Conservation (phyloP, 2,797 vertebrate genomes). For the Garrulus glandarius region DNA sequence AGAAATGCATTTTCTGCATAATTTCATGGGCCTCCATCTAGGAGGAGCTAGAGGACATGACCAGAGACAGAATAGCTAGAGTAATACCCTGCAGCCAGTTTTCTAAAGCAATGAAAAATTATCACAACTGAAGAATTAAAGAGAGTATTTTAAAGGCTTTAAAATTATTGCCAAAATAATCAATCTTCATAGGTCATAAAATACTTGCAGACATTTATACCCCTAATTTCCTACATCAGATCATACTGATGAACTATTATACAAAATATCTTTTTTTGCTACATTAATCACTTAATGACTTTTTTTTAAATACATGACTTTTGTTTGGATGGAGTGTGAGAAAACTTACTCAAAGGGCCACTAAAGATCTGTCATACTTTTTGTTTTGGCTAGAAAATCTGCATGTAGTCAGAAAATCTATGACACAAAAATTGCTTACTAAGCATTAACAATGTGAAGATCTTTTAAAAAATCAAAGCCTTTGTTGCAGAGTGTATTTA, state of each 20-base stretch:
- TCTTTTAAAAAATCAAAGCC: not conserved
- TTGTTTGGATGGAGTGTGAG: not conserved
- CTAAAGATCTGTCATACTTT: not conserved
- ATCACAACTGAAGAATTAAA: not conserved
- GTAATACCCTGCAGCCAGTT: not conserved
- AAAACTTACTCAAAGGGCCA: not conserved
- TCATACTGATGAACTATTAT: not conserved
- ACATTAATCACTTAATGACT: not conserved
- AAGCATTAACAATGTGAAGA: not conserved
- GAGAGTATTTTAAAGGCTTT: not conserved
- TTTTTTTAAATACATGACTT: not conserved
- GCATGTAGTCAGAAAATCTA: not conserved
- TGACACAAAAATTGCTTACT: not conserved
- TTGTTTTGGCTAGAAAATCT: not conserved
- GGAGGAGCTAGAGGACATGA: not conserved
- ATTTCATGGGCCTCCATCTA: not conserved
- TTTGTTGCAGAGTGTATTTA: not conserved
- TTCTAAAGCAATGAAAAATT: not conserved
- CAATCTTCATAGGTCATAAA: not conserved
- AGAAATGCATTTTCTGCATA: not conserved
- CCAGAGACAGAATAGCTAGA: not conserved
- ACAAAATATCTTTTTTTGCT: not conserved
- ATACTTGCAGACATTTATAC: not conserved
- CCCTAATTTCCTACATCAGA: not conserved
- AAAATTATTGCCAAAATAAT: not conserved